phyloP scores from a whole-genome alignment of 2,888 invertebrate species.

The Gari tellinella region DNA sequence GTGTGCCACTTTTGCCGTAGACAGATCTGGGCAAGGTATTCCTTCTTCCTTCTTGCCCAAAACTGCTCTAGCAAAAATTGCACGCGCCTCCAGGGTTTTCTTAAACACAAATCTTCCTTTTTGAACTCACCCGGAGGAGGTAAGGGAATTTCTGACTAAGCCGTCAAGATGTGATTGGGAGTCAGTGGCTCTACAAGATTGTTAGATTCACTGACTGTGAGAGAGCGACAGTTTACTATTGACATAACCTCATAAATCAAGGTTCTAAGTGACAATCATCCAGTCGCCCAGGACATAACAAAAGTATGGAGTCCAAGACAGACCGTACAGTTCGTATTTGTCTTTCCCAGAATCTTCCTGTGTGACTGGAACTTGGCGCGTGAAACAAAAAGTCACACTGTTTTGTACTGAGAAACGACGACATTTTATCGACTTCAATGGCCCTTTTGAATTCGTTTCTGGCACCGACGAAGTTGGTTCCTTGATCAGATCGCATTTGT shows the following conservation, averaged over 20 bases:
- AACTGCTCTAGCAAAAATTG: constrained; percentile 31
- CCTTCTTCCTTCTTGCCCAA: constrained; percentile 25
- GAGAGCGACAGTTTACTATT: constrained; percentile 34
- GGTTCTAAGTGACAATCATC: constrained; percentile 35
- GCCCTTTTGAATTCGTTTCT: constrained; percentile 49
- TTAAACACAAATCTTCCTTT: constrained; percentile 25
- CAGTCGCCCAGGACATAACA: constrained; percentile 19
- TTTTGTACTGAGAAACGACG: constrained; percentile 25
- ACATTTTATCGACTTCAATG: constrained; percentile 3
- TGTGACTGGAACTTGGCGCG: constrained; percentile 63
- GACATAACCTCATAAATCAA: constrained; percentile 41
- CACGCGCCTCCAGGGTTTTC: constrained; percentile 32
- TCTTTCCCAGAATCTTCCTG: constrained; percentile 66
- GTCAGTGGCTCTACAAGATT: constrained; percentile 40
- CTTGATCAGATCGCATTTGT: constrained; percentile 61
- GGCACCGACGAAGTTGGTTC: constrained; percentile 70
- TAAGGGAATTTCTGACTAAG: constrained; percentile 30
- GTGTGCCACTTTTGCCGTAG: constrained; percentile 40
- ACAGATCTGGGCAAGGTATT: constrained; percentile 16
- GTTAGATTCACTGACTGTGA: constrained; percentile 34
- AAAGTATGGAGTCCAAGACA: constrained; percentile 51
- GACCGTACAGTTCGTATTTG: constrained; percentile 57
- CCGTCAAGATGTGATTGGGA: constrained; percentile 38
- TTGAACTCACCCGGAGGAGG: constrained; percentile 47
- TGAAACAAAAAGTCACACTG: constrained; percentile 34